Percentiles rank a stretch among this genome's conserved stretches.
These are phyloP conservation scores for Invenusta paracnida DNA, from an alignment of 2,888 invertebrate genomes.

Conservation along the genomic window DNA sequence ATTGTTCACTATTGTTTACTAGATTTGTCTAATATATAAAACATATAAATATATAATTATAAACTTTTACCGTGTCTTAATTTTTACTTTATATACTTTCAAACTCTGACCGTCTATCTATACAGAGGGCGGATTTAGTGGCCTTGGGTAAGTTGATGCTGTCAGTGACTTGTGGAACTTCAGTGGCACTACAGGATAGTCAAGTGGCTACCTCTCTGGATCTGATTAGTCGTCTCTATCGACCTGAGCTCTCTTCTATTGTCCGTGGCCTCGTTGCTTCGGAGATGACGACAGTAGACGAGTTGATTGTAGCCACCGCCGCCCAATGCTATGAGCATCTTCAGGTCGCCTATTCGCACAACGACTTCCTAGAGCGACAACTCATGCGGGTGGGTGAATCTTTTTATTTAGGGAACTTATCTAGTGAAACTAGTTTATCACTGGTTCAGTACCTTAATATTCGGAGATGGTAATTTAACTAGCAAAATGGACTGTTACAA, in stretches of 20 bases:
- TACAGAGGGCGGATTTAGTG: conserved; percentile 11
- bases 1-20: too few relatives aligned
- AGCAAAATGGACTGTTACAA: too few relatives aligned
- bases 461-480: too few relatives aligned
- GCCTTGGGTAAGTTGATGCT: conserved; percentile 36
- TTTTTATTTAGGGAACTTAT: too few relatives aligned
- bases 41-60: too few relatives aligned
- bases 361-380: conserved; percentile 35
- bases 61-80: too few relatives aligned
- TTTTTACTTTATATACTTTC: too few relatives aligned
- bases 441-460: too few relatives aligned
- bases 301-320: conserved; percentile 28
- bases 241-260: neutral
- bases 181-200: conserved; percentile 31
- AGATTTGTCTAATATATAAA: too few relatives aligned
- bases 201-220: conserved; percentile 24
- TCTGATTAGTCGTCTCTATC: conserved; percentile 31
- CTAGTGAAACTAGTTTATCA: too few relatives aligned
- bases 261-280: neutral
- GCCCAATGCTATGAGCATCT: conserved; percentile 39
- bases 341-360: conserved; percentile 24
- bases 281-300: conserved; percentile 11
- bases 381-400: conserved; percentile 38
- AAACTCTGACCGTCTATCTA: too few relatives aligned
- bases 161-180: conserved; percentile 35